Conservation (phyloP, 1,140 invertebrate species). For the Nasonia giraulti region DNA sequence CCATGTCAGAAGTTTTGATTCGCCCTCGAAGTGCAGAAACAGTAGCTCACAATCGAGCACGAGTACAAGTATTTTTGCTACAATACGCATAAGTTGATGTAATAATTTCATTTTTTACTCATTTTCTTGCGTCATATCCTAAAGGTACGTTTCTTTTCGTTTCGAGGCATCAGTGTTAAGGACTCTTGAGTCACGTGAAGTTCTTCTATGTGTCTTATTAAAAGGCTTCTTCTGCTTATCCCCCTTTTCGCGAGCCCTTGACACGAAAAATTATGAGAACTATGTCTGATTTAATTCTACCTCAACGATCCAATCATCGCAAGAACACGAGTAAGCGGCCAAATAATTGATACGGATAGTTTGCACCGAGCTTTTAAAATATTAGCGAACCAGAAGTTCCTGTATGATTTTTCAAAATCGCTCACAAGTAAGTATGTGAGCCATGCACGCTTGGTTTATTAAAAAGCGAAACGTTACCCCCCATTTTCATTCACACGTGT, state of each 20-base stretch:
- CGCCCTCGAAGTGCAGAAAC: too few relatives aligned
- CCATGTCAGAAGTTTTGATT: constrained; percentile 9
- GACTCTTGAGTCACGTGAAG: neutral
- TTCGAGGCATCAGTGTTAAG: neutral
- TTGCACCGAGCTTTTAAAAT: neutral
- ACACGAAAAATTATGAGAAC: neutral
- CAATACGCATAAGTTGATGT: too few relatives aligned
- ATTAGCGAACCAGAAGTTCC: neutral
- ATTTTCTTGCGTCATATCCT: too few relatives aligned
- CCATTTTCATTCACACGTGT: too few relatives aligned
- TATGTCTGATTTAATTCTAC: constrained; percentile 2
- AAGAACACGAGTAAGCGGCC: neutral
- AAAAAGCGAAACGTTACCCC: too few relatives aligned
- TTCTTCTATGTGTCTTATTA: neutral
- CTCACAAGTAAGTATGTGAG: too few relatives aligned
- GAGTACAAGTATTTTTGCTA: too few relatives aligned
- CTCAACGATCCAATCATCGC: neutral
- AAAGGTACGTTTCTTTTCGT: neutral
- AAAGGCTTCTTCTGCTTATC: neutral
- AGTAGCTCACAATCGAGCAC: too few relatives aligned
- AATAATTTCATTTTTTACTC: too few relatives aligned
- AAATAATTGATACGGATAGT: neutral
- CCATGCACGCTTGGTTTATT: too few relatives aligned
- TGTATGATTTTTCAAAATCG: neutral
- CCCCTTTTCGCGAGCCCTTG: neutral